Evolutionary conservation across 2,113 vertebrate species (phyloP).

Genomic region (Rousettus leschenaultii): DNA sequence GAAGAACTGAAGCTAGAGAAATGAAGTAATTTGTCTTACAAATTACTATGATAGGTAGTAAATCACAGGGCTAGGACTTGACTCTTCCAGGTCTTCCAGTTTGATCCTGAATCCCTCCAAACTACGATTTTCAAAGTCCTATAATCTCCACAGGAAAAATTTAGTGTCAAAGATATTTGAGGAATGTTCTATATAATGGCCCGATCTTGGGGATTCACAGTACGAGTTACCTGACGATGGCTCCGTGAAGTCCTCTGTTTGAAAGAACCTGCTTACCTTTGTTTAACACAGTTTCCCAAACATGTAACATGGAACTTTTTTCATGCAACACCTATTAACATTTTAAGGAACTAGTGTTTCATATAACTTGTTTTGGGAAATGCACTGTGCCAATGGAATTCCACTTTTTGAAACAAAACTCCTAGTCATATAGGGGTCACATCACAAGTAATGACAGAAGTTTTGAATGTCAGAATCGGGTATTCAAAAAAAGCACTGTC

Average conservation of each 20-base stretch:
- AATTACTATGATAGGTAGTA: background rate
- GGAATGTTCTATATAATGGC: background rate
- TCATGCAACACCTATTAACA: background rate
- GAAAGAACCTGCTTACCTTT: background rate
- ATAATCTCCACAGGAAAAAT: background rate
- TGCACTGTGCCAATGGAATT: background rate
- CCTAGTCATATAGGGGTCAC: background rate
- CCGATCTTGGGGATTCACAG: background rate
- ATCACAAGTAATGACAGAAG: background rate
- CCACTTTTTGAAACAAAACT: background rate
- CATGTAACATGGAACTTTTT: background rate
- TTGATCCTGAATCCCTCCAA: background rate
- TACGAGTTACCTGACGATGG: background rate
- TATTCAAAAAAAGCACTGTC: background rate
- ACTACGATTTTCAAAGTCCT: background rate
- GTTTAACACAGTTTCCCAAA: background rate
- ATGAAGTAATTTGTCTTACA: background rate
- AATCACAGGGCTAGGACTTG: background rate
- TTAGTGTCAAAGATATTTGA: background rate
- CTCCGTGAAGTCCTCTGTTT: background rate
- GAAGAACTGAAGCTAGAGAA: background rate
- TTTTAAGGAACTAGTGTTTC: background rate
- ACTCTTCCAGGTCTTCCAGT: background rate
- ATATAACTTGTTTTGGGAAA: background rate
- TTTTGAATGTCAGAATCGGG: slow-evolving; percentile 14